phyloP scores from a whole-genome alignment of 2,797 vertebrate species.

The Chiroxiphia lanceolata region DNA sequence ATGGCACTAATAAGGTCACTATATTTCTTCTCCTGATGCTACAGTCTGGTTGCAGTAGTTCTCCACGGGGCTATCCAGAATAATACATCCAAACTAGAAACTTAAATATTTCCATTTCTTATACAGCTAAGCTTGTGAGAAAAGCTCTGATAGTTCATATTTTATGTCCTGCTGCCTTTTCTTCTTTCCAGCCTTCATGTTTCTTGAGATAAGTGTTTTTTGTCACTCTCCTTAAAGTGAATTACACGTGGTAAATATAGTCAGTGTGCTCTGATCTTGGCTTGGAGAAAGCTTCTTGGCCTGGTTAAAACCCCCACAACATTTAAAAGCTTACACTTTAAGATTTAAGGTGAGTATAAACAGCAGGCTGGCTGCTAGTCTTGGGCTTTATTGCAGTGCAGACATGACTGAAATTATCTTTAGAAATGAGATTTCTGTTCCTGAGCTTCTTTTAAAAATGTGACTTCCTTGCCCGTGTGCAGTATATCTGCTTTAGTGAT shows the following conservation, averaged over 20 bases:
- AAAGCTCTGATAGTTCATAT: not conserved
- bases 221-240: not conserved
- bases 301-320: not conserved
- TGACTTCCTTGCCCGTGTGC: not conserved
- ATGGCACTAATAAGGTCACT: not conserved
- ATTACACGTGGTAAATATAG: not conserved
- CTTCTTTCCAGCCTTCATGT: not conserved
- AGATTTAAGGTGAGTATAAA: conserved; percentile 17
- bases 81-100: not conserved
- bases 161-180: not conserved
- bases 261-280: not conserved
- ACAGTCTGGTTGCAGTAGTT: not conserved
- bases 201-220: conserved; percentile 20
- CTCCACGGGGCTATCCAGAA: not conserved
- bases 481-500: not conserved
- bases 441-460: not conserved
- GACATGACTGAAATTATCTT: conserved; percentile 1
- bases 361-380: not conserved
- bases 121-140: not conserved
- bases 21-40: not conserved
- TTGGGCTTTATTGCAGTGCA: not conserved
- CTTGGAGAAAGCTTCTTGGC: not conserved
- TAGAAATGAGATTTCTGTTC: not conserved
- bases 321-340: not conserved
- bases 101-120: not conserved